These are phyloP conservation scores for Bubo bubo DNA, from an alignment of 2,113 vertebrate species.

Conservation along the genomic window DNA sequence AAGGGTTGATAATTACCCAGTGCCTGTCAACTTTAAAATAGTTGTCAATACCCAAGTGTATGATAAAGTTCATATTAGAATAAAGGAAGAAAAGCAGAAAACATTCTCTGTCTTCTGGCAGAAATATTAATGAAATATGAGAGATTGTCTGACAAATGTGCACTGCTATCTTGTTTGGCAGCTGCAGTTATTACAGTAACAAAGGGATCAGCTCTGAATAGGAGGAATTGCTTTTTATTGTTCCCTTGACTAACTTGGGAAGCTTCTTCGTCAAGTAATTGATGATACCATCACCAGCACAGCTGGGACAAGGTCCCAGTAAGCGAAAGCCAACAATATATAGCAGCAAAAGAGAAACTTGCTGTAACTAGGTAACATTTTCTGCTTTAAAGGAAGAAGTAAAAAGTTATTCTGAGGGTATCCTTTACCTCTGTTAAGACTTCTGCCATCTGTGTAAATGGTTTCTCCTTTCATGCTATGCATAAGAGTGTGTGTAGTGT, in stretches of 20 bases:
- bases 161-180: constrained; percentile 59
- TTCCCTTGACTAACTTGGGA: constrained; percentile 61
- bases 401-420: background rate
- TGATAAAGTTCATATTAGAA: constrained; percentile 50
- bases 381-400: background rate
- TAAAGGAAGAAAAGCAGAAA: constrained; percentile 46
- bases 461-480: background rate
- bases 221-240: constrained; percentile 64
- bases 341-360: background rate
- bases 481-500: background rate
- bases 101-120: constrained; percentile 31
- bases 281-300: constrained; percentile 29
- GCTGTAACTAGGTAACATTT: background rate
- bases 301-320: constrained; percentile 28
- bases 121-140: constrained; percentile 66
- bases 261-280: constrained; percentile 52
- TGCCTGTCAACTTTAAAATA: constrained; percentile 61
- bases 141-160: constrained; percentile 57
- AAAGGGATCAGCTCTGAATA: constrained; percentile 61
- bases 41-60: constrained; percentile 60
- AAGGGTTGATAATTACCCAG: constrained; percentile 57
- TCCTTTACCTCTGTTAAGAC: background rate
- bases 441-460: background rate
- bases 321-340: background rate
- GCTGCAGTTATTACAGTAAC: constrained; percentile 63